A percentile compares a stretch with the other conserved stretches of the same genome.
phyloP scores from a whole-genome alignment of 2,888 invertebrate species.

The Minunthozetes semirufus region DNA sequence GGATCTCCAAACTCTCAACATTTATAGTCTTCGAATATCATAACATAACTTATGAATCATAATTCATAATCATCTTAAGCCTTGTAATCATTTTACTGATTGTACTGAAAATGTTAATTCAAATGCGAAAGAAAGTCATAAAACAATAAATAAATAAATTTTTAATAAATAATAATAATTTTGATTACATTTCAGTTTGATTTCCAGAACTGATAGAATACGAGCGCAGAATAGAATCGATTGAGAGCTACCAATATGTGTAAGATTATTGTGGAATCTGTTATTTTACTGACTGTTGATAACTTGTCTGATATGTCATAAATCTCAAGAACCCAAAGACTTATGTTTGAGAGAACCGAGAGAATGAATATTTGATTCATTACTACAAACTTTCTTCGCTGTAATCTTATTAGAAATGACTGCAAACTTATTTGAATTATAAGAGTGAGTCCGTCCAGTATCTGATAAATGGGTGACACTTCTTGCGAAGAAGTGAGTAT shows the following conservation, averaged over 20 bases:
- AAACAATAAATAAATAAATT: no score
- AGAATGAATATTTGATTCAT: slow-evolving; percentile 35
- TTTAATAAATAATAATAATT: background rate
- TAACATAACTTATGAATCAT: no score
- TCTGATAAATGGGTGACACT: background rate
- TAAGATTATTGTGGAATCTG: background rate
- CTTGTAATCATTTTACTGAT: no score
- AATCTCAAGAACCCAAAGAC: slow-evolving; percentile 37
- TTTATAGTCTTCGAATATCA: no score
- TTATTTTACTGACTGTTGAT: no score
- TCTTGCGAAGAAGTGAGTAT: background rate
- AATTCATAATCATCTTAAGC: no score
- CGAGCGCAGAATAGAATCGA: slow-evolving; percentile 36
- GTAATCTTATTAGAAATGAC: slow-evolving; percentile 33
- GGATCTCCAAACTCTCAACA: no score
- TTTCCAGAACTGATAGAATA: slow-evolving; percentile 38
- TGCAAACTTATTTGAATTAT: slow-evolving; percentile 35
- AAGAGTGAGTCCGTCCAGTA: slow-evolving; percentile 27
- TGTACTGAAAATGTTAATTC: no score
- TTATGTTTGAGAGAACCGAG: slow-evolving; percentile 34
- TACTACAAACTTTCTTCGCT: slow-evolving; percentile 28
- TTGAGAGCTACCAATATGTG: slow-evolving; percentile 35
- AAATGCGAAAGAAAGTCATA: no score
- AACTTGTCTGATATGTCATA: background rate
- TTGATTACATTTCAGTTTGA: slow-evolving; percentile 4